These are phyloP conservation scores for Rhagophthalmus giganteus DNA, from an alignment of 2,888 invertebrate species.

Conservation along the genomic window DNA sequence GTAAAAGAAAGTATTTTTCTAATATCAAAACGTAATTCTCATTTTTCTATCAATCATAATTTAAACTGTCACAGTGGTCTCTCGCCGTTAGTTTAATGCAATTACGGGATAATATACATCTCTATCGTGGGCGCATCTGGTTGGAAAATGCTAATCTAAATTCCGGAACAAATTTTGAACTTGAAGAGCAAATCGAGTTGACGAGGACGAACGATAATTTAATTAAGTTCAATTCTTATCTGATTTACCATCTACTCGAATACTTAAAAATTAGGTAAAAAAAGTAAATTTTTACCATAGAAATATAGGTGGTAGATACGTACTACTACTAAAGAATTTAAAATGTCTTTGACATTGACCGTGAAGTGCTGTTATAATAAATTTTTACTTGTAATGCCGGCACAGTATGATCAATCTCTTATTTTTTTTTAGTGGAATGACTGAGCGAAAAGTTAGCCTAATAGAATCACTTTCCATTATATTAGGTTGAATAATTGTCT, in stretches of 20 bases:
- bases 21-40: slow-evolving; percentile 19
- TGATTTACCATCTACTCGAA: slow-evolving; percentile 11
- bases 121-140: slow-evolving; percentile 53
- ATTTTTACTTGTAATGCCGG: slow-evolving; percentile 51
- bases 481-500: slow-evolving; percentile 54
- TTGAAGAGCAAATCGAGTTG: slow-evolving; percentile 33
- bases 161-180: slow-evolving; percentile 38
- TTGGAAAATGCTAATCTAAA: slow-evolving; percentile 50
- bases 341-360: slow-evolving; percentile 37
- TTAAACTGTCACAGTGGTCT: slow-evolving; percentile 51
- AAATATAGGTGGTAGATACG: not conserved
- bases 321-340: slow-evolving; percentile 12
- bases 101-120: slow-evolving; percentile 53
- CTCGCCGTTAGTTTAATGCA: slow-evolving; percentile 53
- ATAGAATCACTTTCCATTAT: slow-evolving; percentile 57
- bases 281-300: too few relatives aligned
- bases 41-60: slow-evolving; percentile 54
- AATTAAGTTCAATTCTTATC: slow-evolving; percentile 31
- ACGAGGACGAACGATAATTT: slow-evolving; percentile 36
- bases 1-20: too few relatives aligned
- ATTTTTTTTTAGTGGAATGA: slow-evolving; percentile 50
- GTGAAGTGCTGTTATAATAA: slow-evolving; percentile 39
- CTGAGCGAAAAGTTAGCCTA: slow-evolving; percentile 49
- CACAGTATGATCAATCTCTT: slow-evolving; percentile 49
- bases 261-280: not conserved